Evolutionary conservation across 2,797 vertebrate species (phyloP).

Genomic region (Takifugu ocellatus): DNA sequence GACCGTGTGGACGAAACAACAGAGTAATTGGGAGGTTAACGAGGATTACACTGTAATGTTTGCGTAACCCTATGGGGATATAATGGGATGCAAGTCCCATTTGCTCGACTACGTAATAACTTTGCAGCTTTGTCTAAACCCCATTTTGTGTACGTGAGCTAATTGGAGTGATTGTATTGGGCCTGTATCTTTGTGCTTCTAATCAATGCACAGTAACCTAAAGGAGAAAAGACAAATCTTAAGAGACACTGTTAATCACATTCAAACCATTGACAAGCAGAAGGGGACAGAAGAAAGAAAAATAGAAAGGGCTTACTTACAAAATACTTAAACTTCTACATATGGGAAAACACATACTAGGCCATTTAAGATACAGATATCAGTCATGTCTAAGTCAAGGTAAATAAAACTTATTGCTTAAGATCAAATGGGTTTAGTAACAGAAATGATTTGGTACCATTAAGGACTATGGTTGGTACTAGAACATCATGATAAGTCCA

Average conservation of each 20-base stretch:
- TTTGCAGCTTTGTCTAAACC: conserved; percentile 85
- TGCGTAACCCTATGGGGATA: too few relatives aligned
- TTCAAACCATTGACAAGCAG: conserved; percentile 94
- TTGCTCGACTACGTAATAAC: too few relatives aligned
- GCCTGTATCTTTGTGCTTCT: conserved; percentile 99
- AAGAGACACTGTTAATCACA: conserved; percentile 99
- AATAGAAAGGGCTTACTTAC: conserved; percentile 92
- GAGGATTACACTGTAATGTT: too few relatives aligned
- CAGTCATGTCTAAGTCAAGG: conserved; percentile 80
- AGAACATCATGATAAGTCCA: conserved; percentile 77
- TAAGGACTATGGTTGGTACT: conserved; percentile 60
- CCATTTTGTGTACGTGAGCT: conserved; percentile 74
- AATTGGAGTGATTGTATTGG: conserved; percentile 80
- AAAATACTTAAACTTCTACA: conserved; percentile 91
- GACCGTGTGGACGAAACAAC: too few relatives aligned
- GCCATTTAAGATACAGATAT: conserved; percentile 76
- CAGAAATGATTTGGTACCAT: conserved; percentile 46
- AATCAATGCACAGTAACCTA: conserved; percentile 92
- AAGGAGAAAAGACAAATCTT: conserved; percentile 98
- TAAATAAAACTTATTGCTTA: conserved; percentile 87
- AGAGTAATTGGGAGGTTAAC: too few relatives aligned
- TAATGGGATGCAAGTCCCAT: too few relatives aligned
- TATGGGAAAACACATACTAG: conserved; percentile 88
- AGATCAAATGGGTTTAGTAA: conserved; percentile 63
- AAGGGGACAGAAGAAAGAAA: conserved; percentile 85